Percentiles rank a stretch among this genome's conserved stretches.
These are phyloP conservation scores for Orientallactaga sibirica DNA, from an alignment of 2,797 vertebrate genomes.

Conservation along the genomic window DNA sequence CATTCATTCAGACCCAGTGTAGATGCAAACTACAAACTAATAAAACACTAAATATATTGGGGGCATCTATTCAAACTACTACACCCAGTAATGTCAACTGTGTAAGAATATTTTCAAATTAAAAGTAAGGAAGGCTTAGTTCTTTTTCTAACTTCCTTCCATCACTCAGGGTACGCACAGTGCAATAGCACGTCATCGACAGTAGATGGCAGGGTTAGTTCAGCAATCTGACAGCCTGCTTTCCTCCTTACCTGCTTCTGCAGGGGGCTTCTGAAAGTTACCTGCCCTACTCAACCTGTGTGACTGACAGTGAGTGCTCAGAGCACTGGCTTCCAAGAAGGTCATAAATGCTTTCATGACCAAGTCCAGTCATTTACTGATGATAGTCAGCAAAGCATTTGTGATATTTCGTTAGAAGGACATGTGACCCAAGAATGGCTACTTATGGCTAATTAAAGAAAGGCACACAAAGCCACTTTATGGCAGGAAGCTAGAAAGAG, in stretches of 20 bases:
- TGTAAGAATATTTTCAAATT: conserved; percentile 44
- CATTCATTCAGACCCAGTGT: neutral
- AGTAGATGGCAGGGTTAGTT: conserved; percentile 78
- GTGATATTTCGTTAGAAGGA: conserved; percentile 14
- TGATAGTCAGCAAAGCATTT: neutral
- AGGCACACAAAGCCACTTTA: neutral
- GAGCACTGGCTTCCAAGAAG: neutral
- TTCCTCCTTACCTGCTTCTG: rapidly evolving
- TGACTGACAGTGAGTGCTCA: neutral
- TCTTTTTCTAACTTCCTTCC: too few relatives aligned
- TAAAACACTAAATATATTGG: too few relatives aligned
- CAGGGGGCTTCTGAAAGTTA: neutral
- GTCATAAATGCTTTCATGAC: conserved; percentile 6
- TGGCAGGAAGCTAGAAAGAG: too few relatives aligned
- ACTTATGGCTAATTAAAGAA: neutral
- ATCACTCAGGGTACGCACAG: rapidly evolving
- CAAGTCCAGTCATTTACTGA: conserved; percentile 3
- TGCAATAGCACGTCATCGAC: neutral
- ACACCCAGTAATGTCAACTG: neutral
- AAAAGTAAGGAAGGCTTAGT: neutral
- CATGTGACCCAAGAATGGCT: neutral
- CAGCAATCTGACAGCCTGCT: rapidly evolving
- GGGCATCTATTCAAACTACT: too few relatives aligned
- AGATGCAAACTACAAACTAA: too few relatives aligned
- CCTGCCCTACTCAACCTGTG: neutral